Base-by-base conservation (phyloP, 2,888 invertebrate species). In the Mylabris sibirica region DNA sequence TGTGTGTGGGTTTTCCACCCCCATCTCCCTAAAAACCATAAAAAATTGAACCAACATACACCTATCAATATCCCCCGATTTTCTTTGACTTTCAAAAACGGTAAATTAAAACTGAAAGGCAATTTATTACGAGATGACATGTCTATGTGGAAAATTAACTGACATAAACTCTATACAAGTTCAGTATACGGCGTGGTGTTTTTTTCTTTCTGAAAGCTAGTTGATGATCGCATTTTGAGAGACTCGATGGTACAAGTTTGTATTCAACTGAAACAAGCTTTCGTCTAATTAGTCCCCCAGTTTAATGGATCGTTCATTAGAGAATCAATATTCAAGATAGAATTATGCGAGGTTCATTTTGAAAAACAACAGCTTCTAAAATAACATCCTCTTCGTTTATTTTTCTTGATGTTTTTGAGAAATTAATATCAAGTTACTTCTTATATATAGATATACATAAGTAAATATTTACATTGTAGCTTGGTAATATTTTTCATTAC, bases 341-440 rank as follows among this genome's bases (percentile, higher is more conserved):
- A 60, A 62, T 60, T 44, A 57, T 26, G 34, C 24, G 24, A 14
- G 59, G 61, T 26, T 44, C 41, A 41, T 53, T 67, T 61, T 63
- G 67, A 61, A 67, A 65, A 65, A 68, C 57, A 66, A 66, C 44
- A 65, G 53, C 38, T 35, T 65, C 53, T 65, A 44, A 63, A 63
- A 65, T 20, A 68, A 67, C 59, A 63, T 70, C 57, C 53, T 38
- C 38, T 59, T 3, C 38, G 44, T 60, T 38, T 22, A 24, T 57
- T 57, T 24, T 38, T 44, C 60, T 65, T 62, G 57, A 49, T 63
- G 62, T 38, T 60, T 63, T 60, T 63, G 64, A 14, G 62, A 69
- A 69, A 69, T 69, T 66, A 69, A 66, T 66, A 66, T 69, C 69
- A 44, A 57, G 59, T 69, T 69, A 64, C 69, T 26, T 53, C 57